Evolutionary conservation across 1,140 invertebrate species (phyloP), one percentile per base, ranked within the genome.

Genomic region (Ostrea denselamellosa): DNA sequence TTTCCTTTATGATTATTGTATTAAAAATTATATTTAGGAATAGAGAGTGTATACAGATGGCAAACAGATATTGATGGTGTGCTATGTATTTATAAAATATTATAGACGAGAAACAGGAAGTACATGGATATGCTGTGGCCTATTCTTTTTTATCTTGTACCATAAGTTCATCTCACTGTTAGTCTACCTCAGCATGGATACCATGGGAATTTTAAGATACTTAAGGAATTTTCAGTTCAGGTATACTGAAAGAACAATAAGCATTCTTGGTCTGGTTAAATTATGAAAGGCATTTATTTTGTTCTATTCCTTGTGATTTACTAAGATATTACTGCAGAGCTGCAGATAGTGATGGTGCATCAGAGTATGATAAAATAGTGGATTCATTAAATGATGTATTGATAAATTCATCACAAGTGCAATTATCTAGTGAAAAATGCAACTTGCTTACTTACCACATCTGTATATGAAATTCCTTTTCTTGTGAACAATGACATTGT

Each of bases 221-320:
- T 62, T 62, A 19, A 62, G n/a, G 17, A 12, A 62, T 62, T 62
- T 62, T 19, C 34, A 44, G 34, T 44, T 5, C 34, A 5, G 5
- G 34, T 44, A 5, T 44, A 44, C 1, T 44, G 34, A 44, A 44
- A 44, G 34, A 62, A n/a, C n/a, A n/a, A 7, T 19, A 5, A 62
- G 58, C n/a, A 62, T 62, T 62, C 17, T 17, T 12, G 58, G n/a
- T 62, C 14, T 62, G n/a, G 14, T 62, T 19, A 19, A 7, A 62
- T 62, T 62, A 62, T 62, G 58, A 62, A 77, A 77, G 22, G 68
- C 68, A 77, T 77, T 77, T 62, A 62, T n/a, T n/a, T n/a, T 19
- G n/a, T n/a, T 62, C 68, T 14, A 44, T 34, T 34, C 25, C 14
- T 22, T 62, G 56, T 62, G 14, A 3, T 44, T 44, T 5, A 44